phyloP scores from a whole-genome alignment of 2,113 vertebrate genomes.

The Campylomormyrus numenius region DNA sequence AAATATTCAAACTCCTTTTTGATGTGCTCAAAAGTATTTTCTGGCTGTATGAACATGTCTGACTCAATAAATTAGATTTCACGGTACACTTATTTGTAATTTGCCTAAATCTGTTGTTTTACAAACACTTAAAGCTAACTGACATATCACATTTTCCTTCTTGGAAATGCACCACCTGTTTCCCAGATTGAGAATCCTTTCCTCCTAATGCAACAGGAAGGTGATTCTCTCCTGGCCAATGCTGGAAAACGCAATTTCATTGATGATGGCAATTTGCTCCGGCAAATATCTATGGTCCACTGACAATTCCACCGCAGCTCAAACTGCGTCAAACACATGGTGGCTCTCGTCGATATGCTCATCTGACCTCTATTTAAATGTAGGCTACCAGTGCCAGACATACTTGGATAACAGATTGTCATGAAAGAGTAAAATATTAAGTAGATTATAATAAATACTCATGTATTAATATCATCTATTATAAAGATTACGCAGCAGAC shows the following conservation, averaged over 20 bases:
- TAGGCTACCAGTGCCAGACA: background rate
- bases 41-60: background rate
- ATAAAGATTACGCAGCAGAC: background rate
- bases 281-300: background rate
- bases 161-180: background rate
- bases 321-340: background rate
- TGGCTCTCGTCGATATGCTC: background rate
- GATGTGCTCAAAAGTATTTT: background rate
- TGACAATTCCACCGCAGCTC: background rate
- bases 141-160: background rate
- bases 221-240: background rate
- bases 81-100: constrained; percentile 7
- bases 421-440: background rate
- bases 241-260: background rate
- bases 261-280: background rate
- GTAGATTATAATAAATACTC: constrained; percentile 4
- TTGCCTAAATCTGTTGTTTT: constrained; percentile 6
- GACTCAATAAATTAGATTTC: constrained; percentile 2
- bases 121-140: constrained; percentile 4
- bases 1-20: background rate
- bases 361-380: background rate
- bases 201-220: background rate
- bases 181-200: background rate
- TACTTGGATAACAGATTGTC: background rate
- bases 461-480: background rate